These are phyloP conservation scores for Xestia xanthographa DNA, from an alignment of 2,888 invertebrate species.

Conservation along the genomic window DNA sequence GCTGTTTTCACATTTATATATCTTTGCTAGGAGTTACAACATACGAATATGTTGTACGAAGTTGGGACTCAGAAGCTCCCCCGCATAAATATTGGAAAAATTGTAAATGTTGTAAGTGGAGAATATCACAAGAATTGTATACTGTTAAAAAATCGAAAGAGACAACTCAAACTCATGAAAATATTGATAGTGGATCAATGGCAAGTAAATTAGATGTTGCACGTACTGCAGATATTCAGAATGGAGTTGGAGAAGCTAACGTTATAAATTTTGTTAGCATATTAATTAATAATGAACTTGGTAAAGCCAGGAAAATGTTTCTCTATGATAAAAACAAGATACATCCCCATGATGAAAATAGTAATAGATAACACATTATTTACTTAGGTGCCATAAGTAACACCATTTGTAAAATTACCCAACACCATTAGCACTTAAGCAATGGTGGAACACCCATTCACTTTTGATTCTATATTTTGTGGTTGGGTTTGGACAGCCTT, in stretches of 20 bases:
- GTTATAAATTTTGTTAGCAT: conserved; percentile 79
- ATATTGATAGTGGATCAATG: conserved; percentile 55
- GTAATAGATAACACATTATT: conserved; percentile 58
- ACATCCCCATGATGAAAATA: conserved; percentile 78
- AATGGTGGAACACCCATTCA: neutral
- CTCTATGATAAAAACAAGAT: conserved; percentile 84
- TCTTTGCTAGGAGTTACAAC: conserved; percentile 96
- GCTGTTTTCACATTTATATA: conserved; percentile 97
- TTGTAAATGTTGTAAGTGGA: conserved; percentile 72
- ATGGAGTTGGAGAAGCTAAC: conserved; percentile 65
- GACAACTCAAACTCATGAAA: conserved; percentile 36
- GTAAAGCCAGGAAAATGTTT: conserved; percentile 81
- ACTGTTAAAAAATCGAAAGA: conserved; percentile 65
- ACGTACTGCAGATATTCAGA: conserved; percentile 58
- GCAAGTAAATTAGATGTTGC: conserved; percentile 64
- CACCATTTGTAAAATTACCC: neutral
- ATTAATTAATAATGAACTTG: conserved; percentile 81
- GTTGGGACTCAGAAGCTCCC: conserved; percentile 71
- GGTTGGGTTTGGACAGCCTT: neutral
- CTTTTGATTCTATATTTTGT: neutral
- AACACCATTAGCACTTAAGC: neutral
- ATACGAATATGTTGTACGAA: conserved; percentile 94
- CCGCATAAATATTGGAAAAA: conserved; percentile 66
- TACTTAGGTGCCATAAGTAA: neutral
- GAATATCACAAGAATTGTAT: conserved; percentile 68